Conservation (phyloP, 2,797 vertebrate species). For the Triplophysa yarkandensis region DNA sequence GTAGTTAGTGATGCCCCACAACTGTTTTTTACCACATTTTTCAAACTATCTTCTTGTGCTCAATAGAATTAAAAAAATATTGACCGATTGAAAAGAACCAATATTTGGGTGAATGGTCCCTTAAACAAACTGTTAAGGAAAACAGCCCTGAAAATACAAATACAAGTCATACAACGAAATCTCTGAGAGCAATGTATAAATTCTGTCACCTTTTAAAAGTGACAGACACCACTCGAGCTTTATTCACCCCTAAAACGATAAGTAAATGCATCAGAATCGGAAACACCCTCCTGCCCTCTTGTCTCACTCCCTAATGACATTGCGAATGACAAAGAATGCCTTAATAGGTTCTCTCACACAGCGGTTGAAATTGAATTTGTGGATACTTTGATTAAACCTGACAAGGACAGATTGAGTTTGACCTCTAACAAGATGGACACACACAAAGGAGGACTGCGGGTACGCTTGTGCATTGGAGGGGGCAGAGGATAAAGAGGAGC, state of each 20-base stretch:
- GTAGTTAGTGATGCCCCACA: too few relatives aligned
- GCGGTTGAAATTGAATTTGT: conserved; percentile 73
- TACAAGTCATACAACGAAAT: too few relatives aligned
- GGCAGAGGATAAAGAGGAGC: conserved; percentile 37
- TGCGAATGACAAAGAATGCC: conserved; percentile 55
- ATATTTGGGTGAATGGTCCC: too few relatives aligned
- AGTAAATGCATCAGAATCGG: conserved; percentile 57
- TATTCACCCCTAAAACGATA: conserved; percentile 39
- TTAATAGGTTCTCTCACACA: conserved; percentile 67
- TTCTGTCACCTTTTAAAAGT: conserved; percentile 1
- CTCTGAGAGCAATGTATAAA: neutral
- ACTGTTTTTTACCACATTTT: too few relatives aligned
- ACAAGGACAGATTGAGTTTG: conserved; percentile 79
- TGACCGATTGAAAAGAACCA: too few relatives aligned
- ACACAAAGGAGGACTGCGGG: conserved; percentile 56
- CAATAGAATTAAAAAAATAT: too few relatives aligned
- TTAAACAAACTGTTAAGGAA: too few relatives aligned
- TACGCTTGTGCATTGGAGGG: conserved; percentile 19
- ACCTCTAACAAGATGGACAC: conserved; percentile 67
- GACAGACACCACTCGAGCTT: conserved; percentile 10
- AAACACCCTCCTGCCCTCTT: conserved; percentile 60
- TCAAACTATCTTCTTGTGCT: too few relatives aligned
- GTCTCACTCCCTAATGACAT: conserved; percentile 57
- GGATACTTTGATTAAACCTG: conserved; percentile 77
- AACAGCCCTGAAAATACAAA: too few relatives aligned